Percentiles rank a stretch among this genome's conserved stretches.
phyloP scores from a whole-genome alignment of 2,888 invertebrate genomes.

The Lithophane ornitopus region DNA sequence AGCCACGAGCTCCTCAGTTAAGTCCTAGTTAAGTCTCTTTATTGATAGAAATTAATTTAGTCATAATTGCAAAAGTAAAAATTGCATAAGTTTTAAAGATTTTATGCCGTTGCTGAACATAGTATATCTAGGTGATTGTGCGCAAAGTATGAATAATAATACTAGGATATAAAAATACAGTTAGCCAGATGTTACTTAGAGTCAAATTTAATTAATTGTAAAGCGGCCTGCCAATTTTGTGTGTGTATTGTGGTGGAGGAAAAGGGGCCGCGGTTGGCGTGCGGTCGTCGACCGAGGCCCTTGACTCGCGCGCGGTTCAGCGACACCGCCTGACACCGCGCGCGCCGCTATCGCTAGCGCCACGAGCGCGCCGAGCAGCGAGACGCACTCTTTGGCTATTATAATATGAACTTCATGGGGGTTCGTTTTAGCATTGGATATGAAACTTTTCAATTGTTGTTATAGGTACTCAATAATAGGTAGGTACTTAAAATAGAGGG shows the following conservation, averaged over 20 bases:
- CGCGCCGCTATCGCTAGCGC: conserved; percentile 63
- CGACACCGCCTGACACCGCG: conserved; percentile 83
- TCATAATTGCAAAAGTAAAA: conserved; percentile 1
- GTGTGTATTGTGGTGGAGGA: conserved; percentile 82
- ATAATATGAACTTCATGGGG: conserved; percentile 1
- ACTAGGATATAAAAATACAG: conserved; percentile 62
- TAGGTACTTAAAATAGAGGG: neutral
- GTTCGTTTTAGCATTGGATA: neutral
- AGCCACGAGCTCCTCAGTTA: too few species aligned
- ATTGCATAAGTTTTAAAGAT: too few species aligned
- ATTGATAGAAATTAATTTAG: neutral
- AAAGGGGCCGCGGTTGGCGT: conserved; percentile 79
- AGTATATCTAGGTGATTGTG: conserved; percentile 10
- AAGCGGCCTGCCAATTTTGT: conserved; percentile 78
- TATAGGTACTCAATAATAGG: neutral
- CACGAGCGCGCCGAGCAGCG: conserved; percentile 41
- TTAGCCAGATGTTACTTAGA: conserved; percentile 65
- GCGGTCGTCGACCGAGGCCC: conserved; percentile 90
- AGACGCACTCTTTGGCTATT: conserved; percentile 12
- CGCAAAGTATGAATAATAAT: conserved; percentile 38
- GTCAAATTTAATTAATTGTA: conserved; percentile 73
- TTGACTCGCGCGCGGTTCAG: conserved; percentile 88
- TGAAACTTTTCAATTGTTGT: conserved; percentile 7
- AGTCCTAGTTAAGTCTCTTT: neutral
- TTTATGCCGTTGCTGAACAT: conserved; percentile 11